Base-by-base conservation (phyloP, 1,140 invertebrate genomes). In the Drosophila tropicalis region DNA sequence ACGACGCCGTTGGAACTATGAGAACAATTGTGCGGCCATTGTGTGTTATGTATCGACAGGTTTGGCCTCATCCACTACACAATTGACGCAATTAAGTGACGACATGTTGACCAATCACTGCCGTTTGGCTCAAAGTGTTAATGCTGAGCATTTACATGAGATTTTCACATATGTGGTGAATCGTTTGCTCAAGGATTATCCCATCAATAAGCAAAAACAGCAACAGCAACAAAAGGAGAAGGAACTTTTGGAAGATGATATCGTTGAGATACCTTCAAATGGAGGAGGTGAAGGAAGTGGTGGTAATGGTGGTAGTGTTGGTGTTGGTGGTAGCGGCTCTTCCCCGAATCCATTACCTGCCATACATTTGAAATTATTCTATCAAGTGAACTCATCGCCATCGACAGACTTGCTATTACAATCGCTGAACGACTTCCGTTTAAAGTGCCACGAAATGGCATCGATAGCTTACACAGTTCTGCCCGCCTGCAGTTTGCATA, bases 1-100 rank as follows among this genome's bases (percentile, higher is more conserved):
- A 72, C 95, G 96, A 62, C 93, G 96, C 67, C 94, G 96, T 51
- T 97, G 96, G 96, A 97, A 97, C 92, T 97, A 97, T 86, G 96
- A 97, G 83, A 97, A 96, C 92, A 96, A 96, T 78, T 96, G 97
- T 67, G 95, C 96, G 12, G 96, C 96, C 2, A 95, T 97, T 80
- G 95, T 97, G 22, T 97, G 96, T 90, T 95, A 96, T 84, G 94
- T 97, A 44, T 95, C 95, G 47, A 95, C 95, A 74, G 94, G 94
- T 32, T 94, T 94, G 19, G 95, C 94, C 32, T 94, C 95, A 54
- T 95, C 95, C 7, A 94, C 94, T 73, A 94, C 94, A 51, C 95
- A 95, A 71, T 84, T 95, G 68, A 93, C 94, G 54, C 93, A 94
- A 83, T 91, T 93, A 12, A 93, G 87, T 74, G 93, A 93, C 54